phyloP scores from a whole-genome alignment of 2,797 vertebrate genomes.

The Chelonia mydas region DNA sequence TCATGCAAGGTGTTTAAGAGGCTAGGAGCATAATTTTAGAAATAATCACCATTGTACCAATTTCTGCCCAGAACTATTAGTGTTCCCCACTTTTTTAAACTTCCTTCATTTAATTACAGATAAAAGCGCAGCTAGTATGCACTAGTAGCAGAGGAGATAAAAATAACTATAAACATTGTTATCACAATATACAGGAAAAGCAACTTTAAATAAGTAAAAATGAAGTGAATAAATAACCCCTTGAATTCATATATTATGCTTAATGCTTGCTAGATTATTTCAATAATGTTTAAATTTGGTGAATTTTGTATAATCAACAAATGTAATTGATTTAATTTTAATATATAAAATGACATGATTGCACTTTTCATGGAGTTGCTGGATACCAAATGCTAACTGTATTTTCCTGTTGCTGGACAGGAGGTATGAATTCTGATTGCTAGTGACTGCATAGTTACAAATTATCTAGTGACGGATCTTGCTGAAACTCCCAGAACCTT shows the following conservation, averaged over 20 bases:
- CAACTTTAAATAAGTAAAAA: background rate
- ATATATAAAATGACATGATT: background rate
- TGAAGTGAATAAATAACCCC: background rate
- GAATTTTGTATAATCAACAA: background rate
- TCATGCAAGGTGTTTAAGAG: background rate
- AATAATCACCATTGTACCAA: background rate
- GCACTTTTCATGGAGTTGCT: background rate
- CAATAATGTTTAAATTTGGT: background rate
- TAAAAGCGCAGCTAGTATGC: background rate
- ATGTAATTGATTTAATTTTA: background rate
- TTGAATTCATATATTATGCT: background rate
- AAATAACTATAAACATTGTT: background rate
- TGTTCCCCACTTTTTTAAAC: background rate
- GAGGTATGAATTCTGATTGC: background rate
- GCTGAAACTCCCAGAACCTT: background rate
- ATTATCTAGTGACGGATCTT: background rate
- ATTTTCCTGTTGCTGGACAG: background rate
- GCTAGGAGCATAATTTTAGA: background rate
- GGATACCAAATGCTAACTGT: background rate
- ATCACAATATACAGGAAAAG: background rate
- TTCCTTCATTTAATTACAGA: slow-evolving; percentile 9
- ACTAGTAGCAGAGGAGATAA: background rate
- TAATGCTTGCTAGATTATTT: background rate
- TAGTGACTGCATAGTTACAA: background rate
- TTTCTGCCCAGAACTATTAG: background rate